phyloP scores from a whole-genome alignment of 1,140 invertebrate species.

The Chymomyza costata region DNA sequence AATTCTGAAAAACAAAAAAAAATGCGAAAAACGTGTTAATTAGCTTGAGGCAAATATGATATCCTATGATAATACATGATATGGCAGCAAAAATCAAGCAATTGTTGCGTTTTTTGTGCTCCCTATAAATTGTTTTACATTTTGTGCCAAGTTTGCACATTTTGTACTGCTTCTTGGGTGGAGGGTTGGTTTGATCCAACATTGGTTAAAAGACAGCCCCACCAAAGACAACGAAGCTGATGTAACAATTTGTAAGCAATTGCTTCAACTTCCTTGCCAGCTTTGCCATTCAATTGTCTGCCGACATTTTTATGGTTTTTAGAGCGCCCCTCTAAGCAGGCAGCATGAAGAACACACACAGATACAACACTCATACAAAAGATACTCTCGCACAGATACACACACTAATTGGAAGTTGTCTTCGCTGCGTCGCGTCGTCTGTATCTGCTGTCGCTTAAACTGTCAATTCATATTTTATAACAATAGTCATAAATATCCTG shows the following conservation, averaged over 20 bases:
- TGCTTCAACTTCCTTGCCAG: slow-evolving; percentile 44
- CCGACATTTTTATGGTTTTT: slow-evolving; percentile 68
- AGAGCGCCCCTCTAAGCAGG: slow-evolving; percentile 11
- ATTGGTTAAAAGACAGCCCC: background rate
- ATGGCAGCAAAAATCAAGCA: slow-evolving; percentile 16
- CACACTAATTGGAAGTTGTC: slow-evolving; percentile 65
- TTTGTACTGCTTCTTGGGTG: background rate
- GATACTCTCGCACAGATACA: background rate
- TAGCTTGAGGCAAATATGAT: slow-evolving; percentile 1
- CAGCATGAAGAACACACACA: slow-evolving; percentile 6
- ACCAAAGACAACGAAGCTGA: slow-evolving; percentile 36
- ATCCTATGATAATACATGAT: no score
- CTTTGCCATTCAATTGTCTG: slow-evolving; percentile 72
- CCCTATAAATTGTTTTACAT: background rate
- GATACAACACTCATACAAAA: slow-evolving; percentile 6
- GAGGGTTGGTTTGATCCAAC: background rate
- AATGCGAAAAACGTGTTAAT: background rate
- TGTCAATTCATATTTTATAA: slow-evolving; percentile 73
- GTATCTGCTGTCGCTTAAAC: slow-evolving; percentile 38
- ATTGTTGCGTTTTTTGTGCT: slow-evolving; percentile 10
- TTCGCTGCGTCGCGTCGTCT: slow-evolving; percentile 15
- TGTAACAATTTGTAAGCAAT: slow-evolving; percentile 74
- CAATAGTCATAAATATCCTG: slow-evolving; percentile 73
- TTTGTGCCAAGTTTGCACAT: slow-evolving; percentile 56
- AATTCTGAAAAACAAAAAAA: slow-evolving; percentile 90